Evolutionary conservation across 2,113 vertebrate genomes (phyloP), one percentile per base, ranked within the genome.

Genomic region (Ammodytes marinus): DNA sequence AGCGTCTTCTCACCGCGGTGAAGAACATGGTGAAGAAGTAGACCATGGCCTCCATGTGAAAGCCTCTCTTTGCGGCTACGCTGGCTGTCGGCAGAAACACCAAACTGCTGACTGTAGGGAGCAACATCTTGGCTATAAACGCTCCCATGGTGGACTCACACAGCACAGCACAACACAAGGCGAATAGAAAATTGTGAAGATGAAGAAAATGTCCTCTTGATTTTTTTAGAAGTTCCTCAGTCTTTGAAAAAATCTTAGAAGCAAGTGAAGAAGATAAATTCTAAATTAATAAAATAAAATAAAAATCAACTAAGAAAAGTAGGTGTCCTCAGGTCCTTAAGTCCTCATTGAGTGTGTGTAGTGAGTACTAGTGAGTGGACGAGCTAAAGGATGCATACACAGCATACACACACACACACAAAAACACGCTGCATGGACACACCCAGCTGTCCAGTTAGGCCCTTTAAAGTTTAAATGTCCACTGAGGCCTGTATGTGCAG

Each of bases 21-120:
- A 99, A 99, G 94, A 99, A 99, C 96, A 96, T 99, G 84, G 97
- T 99, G 95, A 99, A 99, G 93, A 99, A 97, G 85, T 99, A 99
- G 73, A 99, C 96, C 98, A 99, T 99, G 83, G 98, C 97, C 89
- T 99, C 98, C 97, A 99, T 98, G 94, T 99, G 97, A 92, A 99
- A 99, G 5, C 96, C 96, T 63, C 98, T 92, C 90, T 96, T 98
- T 91, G 97, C 94, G 0, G 98, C 98, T 0, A 99, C 93, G 64
- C 97, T 98, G 95, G 96, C 91, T 1, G 96, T 91, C 15, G 98
- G 98, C 63, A 99, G 95, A 78, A 98, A 95, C 69, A 96, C 98
- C 94, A 99, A 91, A 89, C 96, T 97, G 96, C 98, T 99, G 66
- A 98, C 75, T 3, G 97, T 97, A 65, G 98, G 98, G 69, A 99